Percentiles rank a stretch among this genome's conserved stretches.
Conservation (phyloP, 1,140 invertebrate species). For the Pseudachorutes palmiensis region DNA sequence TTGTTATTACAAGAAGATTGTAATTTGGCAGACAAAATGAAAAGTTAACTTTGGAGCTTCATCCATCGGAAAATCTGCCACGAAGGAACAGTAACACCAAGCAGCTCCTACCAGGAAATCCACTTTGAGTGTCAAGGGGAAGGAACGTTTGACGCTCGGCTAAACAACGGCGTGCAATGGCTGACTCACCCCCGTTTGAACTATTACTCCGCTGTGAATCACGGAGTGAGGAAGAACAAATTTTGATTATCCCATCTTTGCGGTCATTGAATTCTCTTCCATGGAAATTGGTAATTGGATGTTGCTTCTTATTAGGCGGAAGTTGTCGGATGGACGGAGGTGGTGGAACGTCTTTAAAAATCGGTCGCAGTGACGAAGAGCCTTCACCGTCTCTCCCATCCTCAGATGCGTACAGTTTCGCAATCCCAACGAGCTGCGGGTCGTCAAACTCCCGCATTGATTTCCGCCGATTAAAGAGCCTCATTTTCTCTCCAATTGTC, state of each 20-base stretch:
- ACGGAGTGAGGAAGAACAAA: neutral
- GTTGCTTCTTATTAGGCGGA: neutral
- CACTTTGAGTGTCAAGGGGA: too few species aligned
- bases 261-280: neutral
- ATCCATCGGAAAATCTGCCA: too few species aligned
- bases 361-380: neutral
- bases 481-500: conserved; percentile 19
- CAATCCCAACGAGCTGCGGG: conserved; percentile 29
- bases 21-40: too few species aligned
- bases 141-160: too few species aligned
- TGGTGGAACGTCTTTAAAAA: neutral
- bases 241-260: neutral
- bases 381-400: neutral
- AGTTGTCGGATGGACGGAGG: too few species aligned
- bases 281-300: neutral
- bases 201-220: conserved; percentile 15
- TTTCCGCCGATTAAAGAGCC: conserved; percentile 33
- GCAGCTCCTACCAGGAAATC: too few species aligned
- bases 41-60: too few species aligned
- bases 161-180: conserved; percentile 8
- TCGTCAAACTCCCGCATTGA: conserved; percentile 30
- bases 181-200: neutral
- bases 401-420: conserved; percentile 14
- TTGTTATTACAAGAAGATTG: conserved; percentile 8
- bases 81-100: too few species aligned